phyloP scores from a whole-genome alignment of 1,140 invertebrate species.

The Stenopsyche tienmushanensis region DNA sequence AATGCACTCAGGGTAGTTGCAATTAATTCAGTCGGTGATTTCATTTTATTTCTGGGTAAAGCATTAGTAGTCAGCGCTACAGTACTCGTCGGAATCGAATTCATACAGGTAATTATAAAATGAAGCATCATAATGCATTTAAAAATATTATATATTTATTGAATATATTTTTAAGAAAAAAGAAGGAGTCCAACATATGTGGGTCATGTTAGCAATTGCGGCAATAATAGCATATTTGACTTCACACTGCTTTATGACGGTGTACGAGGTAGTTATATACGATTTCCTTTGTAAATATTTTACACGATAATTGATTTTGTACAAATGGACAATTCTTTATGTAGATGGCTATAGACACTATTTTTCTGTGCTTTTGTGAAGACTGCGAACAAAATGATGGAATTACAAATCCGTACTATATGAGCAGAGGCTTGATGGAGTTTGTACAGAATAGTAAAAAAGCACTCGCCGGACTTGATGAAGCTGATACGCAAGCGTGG shows the following conservation, averaged over 20 bases:
- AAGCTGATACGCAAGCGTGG: constrained; percentile 33
- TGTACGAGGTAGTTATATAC: constrained; percentile 68
- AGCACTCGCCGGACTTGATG: constrained; percentile 46
- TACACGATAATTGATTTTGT: background rate
- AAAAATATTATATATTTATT: constrained; percentile 4
- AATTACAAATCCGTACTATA: constrained; percentile 68
- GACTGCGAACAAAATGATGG: constrained; percentile 76
- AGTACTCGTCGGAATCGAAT: constrained; percentile 60
- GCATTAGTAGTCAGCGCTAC: constrained; percentile 66
- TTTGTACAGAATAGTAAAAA: constrained; percentile 69
- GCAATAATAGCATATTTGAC: constrained; percentile 72
- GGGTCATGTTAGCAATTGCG: constrained; percentile 66
- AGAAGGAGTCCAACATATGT: constrained; percentile 64
- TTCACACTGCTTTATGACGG: constrained; percentile 73
- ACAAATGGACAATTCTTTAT: constrained; percentile 40
- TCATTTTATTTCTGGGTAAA: constrained; percentile 76
- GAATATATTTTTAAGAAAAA: constrained; percentile 48
- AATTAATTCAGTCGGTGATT: constrained; percentile 78
- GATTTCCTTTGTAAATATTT: background rate
- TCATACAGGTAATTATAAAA: constrained; percentile 58
- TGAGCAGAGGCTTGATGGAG: constrained; percentile 73
- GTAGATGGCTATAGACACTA: constrained; percentile 81
- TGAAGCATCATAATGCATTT: constrained; percentile 28
- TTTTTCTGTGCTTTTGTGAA: constrained; percentile 83
- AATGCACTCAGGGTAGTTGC: constrained; percentile 71